These are phyloP conservation scores for Solenodon paradoxus DNA, from an alignment of 2,113 vertebrate species.

Conservation along the genomic window DNA sequence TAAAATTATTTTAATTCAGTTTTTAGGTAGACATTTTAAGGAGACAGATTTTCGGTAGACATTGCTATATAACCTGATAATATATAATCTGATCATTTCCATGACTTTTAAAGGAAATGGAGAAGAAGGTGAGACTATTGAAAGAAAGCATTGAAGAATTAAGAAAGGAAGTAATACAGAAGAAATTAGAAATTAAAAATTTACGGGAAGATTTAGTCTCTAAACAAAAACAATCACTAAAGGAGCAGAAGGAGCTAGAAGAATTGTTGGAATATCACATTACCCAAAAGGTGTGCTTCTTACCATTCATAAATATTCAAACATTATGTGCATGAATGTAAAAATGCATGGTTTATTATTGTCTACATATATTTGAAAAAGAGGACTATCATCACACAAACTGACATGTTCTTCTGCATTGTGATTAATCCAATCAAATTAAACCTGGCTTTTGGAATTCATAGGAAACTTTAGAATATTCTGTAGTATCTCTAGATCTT, in stretches of 20 bases:
- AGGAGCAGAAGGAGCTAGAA: slow-evolving; percentile 85
- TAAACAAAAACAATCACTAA: slow-evolving; percentile 81
- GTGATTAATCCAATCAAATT: neutral
- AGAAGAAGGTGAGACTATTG: slow-evolving; percentile 81
- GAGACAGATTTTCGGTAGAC: neutral
- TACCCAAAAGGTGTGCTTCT: slow-evolving; percentile 84
- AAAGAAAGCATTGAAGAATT: slow-evolving; percentile 89
- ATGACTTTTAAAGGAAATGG: slow-evolving; percentile 83
- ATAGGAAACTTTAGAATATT: neutral
- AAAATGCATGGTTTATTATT: neutral
- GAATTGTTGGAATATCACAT: slow-evolving; percentile 82
- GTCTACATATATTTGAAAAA: neutral
- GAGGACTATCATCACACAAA: neutral
- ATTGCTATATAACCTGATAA: neutral
- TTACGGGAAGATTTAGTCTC: slow-evolving; percentile 85
- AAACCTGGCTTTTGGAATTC: neutral
- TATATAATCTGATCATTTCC: neutral
- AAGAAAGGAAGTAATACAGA: slow-evolving; percentile 87
- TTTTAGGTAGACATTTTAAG: neutral
- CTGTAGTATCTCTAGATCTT: neutral
- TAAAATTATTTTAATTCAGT: neutral
- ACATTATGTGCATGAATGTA: neutral
- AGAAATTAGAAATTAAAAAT: slow-evolving; percentile 86
- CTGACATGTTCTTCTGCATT: neutral
- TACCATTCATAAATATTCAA: neutral